Base-by-base conservation (phyloP, 1,140 invertebrate genomes). In the Lepidostoma basale region DNA sequence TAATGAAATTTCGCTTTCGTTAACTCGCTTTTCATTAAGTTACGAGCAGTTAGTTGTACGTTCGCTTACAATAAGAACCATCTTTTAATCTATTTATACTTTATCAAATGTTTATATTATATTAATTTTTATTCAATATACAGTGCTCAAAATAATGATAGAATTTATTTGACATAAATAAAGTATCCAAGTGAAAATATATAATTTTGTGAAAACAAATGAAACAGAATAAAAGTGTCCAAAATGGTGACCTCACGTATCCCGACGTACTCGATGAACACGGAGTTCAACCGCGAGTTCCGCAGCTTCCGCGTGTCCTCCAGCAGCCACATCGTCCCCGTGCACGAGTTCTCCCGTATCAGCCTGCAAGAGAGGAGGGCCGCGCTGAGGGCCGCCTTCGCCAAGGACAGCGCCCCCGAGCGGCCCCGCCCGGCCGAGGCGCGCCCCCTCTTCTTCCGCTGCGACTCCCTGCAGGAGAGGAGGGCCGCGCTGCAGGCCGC, bases 221-320 rank as follows among this genome's bases (percentile, higher is more conserved):
- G 5, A 12, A 33, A 5, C 30, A 5, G 39, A 26, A 60, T 3
- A 25, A 10, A 2, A 60, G 56, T 60, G 36, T 25, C 22, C 36
- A 60, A 58, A 60, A 83, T 83, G 82, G 82, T 83, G 76, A 83
- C 82, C 76, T 82, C 82, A 77, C 82, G 82, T 75, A 82, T 83
- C 78, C 82, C 82, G 66, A 81, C 80, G 76, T 83, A 83, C 80
- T 81, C 81, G 77, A 75, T 83, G 45, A 83, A 82, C 79, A 79
- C 79, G 75, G 82, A 83, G 77, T 83, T 83, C 78, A 83, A 83
- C 79, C 79, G 82, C 75, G 82, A 83, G 79, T 83, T 83, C 76
- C 79, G 82, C 78, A 83, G 82, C 79, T 83, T 83, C 76, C 78
- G 82, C 58, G 80, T 81, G 74, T 79, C 80, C 65, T 77, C 78